Conservation (phyloP, 2,888 invertebrate genomes). For the Cybosia mesomella region DNA sequence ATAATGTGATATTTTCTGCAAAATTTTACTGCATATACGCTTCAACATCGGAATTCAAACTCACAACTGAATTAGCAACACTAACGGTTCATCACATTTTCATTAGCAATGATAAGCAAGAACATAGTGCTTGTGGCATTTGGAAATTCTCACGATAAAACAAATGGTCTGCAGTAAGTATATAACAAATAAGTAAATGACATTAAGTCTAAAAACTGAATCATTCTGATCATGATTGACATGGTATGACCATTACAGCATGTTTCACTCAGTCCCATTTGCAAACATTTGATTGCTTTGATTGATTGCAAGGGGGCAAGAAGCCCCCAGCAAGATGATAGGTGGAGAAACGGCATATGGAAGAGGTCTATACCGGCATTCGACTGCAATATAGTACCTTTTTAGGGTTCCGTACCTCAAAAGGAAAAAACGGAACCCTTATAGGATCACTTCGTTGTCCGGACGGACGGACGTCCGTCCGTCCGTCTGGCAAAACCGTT, state of each 20-base stretch:
- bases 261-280: too few relatives aligned
- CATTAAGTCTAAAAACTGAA: too few relatives aligned
- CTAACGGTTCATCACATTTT: slow-evolving; percentile 1
- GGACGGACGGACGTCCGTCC: too few relatives aligned
- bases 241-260: background rate
- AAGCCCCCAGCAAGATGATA: background rate
- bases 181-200: too few relatives aligned
- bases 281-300: background rate
- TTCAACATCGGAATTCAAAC: slow-evolving; percentile 47
- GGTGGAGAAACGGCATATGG: too few relatives aligned
- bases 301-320: too few relatives aligned
- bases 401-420: too few relatives aligned
- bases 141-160: too few relatives aligned
- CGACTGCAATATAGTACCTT: too few relatives aligned
- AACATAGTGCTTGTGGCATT: background rate
- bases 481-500: too few relatives aligned
- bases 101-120: slow-evolving; percentile 13
- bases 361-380: background rate
- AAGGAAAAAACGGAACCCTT: too few relatives aligned
- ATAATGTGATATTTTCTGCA: slow-evolving; percentile 5
- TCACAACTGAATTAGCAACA: slow-evolving; percentile 41
- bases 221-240: background rate
- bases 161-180: background rate
- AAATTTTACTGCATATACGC: slow-evolving; percentile 29
- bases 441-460: too few relatives aligned